Base-by-base conservation (phyloP, 2,113 vertebrate species). In the Odocoileus virginianus region DNA sequence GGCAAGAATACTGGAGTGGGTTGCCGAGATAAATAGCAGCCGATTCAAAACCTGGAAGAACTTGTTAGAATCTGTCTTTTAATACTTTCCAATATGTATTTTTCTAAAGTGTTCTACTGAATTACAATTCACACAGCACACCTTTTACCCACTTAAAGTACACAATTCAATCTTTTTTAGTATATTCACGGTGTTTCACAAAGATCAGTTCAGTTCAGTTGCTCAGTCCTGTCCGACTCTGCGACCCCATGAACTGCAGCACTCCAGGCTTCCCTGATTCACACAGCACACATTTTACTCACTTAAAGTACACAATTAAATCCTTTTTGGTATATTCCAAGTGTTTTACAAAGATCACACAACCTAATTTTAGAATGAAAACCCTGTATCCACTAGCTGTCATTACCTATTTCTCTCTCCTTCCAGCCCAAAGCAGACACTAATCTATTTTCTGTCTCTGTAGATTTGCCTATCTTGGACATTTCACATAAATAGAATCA, bases 361-460 rank as follows among this genome's bases (percentile, higher is more conserved):
- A 95, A 54, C 12, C 40, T 79, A 90, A 57, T 90, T 96, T 92
- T 87, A 57, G n/a, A 93, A 54, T 33, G 45, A 36, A 40, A 83
- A 50, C 6, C 47, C 43, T 7, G 33, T 71, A 52, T 7, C 23
- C n/a, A 71, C 50, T 78, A 79, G 11, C 23, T 90, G 17, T 94
- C 40, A 94, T 10, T 94, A 45, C 40, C 54, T 28, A 76, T 86
- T 83, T 87, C 40, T 78, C 11, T 33, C 27, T 88, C 27, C 40
- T 85, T 30, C 57, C 11, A 81, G 25, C 17, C 50, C 3, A 30
- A 52, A 30, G 36, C 21, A 97, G 93, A 95, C 30, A 92, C 3
- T 74, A n/a, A 50, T 89, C n/a, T 91, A 43, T 28, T 95, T 97
- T 95, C 55, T 88, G 27, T 76, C n/a, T 74, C 89, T 84, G 50